phyloP scores from a whole-genome alignment of 2,888 invertebrate genomes.

The Nymphalis c-album region DNA sequence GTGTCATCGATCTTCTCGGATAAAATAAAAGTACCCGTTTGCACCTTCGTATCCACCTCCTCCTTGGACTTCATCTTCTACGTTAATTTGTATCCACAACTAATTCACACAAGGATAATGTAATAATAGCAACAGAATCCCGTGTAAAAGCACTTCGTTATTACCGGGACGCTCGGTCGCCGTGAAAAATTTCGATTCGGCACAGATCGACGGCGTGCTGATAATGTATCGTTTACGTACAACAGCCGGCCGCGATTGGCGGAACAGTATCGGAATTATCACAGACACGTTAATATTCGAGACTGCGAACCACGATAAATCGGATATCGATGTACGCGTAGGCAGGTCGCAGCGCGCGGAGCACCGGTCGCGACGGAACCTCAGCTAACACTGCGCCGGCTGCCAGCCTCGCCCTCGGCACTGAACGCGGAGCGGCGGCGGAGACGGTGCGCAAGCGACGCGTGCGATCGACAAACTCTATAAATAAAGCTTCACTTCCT shows the following conservation, averaged over 20 bases:
- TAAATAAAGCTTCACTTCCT: constrained; percentile 77
- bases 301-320: constrained; percentile 54
- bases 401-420: constrained; percentile 48
- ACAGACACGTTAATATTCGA: constrained; percentile 64
- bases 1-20: constrained; percentile 81
- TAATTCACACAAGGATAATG: constrained; percentile 56
- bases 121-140: constrained; percentile 57
- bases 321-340: constrained; percentile 40
- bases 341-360: constrained; percentile 41
- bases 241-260: constrained; percentile 62
- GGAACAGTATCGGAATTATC: constrained; percentile 68
- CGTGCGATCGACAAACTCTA: constrained; percentile 62
- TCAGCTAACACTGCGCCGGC: constrained; percentile 53
- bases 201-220: constrained; percentile 54
- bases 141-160: constrained; percentile 60
- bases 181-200: constrained; percentile 60
- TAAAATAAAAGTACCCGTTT: constrained; percentile 79
- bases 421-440: constrained; percentile 35
- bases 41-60: constrained; percentile 71
- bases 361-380: constrained; percentile 60
- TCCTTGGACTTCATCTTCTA: constrained; percentile 73
- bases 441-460: constrained; percentile 49
- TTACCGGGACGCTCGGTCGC: constrained; percentile 55
- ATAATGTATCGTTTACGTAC: constrained; percentile 57
- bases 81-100: constrained; percentile 41